Conservation (phyloP, 2,113 vertebrate species). For the Elanus axillaris region DNA sequence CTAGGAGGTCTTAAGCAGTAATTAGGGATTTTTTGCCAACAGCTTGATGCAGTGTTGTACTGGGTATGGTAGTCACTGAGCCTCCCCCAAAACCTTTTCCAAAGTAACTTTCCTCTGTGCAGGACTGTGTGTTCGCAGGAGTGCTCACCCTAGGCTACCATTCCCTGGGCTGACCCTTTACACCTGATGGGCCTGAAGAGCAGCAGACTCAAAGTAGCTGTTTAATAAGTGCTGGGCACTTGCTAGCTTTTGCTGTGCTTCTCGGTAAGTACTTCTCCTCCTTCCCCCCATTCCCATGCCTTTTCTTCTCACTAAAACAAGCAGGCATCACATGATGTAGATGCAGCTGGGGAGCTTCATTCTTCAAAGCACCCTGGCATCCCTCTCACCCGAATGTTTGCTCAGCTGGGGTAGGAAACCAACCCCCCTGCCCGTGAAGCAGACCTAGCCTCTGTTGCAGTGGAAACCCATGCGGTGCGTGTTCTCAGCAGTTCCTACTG, state of each 20-base stretch:
- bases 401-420: neutral
- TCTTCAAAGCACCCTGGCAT: neutral
- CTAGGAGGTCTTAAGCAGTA: neutral
- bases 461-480: neutral
- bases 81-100: neutral
- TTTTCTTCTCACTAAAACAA: neutral
- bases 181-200: neutral
- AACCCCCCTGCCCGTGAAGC: neutral
- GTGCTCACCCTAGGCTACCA: accelerated
- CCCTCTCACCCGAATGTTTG: accelerated
- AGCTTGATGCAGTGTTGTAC: neutral
- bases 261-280: neutral
- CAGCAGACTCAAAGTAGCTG: neutral
- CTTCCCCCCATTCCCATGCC: accelerated
- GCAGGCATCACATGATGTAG: accelerated
- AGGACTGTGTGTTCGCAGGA: neutral
- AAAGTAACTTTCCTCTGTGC: neutral
- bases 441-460: neutral
- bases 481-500: neutral
- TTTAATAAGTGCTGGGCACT: neutral
- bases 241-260: neutral
- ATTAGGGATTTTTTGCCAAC: neutral
- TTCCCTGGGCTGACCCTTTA: neutral
- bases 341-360: neutral
- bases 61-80: neutral